These are phyloP conservation scores for Lampris incognitus DNA, from an alignment of 2,113 vertebrate genomes.

Conservation along the genomic window DNA sequence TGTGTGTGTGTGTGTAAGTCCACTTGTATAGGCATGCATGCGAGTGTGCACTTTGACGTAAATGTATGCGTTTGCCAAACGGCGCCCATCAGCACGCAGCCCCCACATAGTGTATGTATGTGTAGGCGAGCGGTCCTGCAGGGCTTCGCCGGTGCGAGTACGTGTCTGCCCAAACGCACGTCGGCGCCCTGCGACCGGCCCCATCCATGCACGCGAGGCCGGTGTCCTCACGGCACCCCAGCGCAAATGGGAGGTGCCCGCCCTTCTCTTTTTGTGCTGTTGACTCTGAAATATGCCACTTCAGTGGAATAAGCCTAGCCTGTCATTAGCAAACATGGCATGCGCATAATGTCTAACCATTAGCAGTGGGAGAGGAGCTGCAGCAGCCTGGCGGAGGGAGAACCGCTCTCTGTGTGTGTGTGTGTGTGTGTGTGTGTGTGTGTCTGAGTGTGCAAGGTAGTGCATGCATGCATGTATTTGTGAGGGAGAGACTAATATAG, in stretches of 20 bases:
- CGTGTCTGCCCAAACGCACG: neutral
- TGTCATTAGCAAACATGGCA: slow-evolving; percentile 79
- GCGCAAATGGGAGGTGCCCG: slow-evolving; percentile 52
- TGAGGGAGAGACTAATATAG: too few species aligned
- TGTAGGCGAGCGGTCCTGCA: too few species aligned
- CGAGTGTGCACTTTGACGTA: neutral
- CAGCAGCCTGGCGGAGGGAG: neutral
- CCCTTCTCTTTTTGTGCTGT: slow-evolving; percentile 52
- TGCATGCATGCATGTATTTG: neutral
- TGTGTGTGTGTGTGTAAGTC: slow-evolving; percentile 16
- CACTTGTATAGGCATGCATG: slow-evolving; percentile 50
- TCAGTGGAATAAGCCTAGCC: slow-evolving; percentile 72
- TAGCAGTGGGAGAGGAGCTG: slow-evolving; percentile 56
- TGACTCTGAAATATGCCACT: slow-evolving; percentile 70
- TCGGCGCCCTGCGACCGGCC: too few species aligned
- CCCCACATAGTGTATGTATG: too few species aligned
- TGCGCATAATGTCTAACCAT: slow-evolving; percentile 75
- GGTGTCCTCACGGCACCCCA: slow-evolving; percentile 71
- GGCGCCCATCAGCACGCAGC: too few species aligned
- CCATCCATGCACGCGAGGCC: slow-evolving; percentile 46
- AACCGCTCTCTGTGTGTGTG: slow-evolving; percentile 5
- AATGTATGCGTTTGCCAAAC: too few species aligned
- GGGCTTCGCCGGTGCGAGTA: neutral
- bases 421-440: slow-evolving; percentile 19
- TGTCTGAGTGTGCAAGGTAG: neutral